Conservation (phyloP, 2,888 invertebrate genomes). For the Shargacucullia verbasci region DNA sequence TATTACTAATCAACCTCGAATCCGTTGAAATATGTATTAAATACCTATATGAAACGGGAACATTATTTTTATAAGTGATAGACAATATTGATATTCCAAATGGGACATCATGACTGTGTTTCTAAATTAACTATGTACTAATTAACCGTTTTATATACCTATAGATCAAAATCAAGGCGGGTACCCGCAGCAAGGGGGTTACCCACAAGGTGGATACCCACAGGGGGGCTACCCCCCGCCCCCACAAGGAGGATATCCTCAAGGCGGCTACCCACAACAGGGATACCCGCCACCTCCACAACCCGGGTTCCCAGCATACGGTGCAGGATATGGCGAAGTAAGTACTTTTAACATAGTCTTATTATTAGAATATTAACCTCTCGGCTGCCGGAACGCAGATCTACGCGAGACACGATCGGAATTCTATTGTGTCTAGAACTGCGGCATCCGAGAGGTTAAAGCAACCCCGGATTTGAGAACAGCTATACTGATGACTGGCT, state of each 20-base stretch:
- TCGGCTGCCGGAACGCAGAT: too few relatives aligned
- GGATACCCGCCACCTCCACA: constrained; percentile 69
- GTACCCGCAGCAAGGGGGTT: constrained; percentile 71
- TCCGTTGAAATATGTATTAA: too few relatives aligned
- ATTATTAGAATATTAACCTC: too few relatives aligned
- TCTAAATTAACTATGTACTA: background rate
- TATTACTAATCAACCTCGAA: too few relatives aligned
- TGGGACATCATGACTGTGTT: constrained; percentile 15
- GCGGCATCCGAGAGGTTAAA: too few relatives aligned
- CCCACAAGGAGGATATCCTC: constrained; percentile 68
- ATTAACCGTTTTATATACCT: constrained; percentile 10
- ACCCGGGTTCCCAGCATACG: constrained; percentile 73
- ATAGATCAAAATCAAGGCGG: constrained; percentile 80
- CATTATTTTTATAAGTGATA: too few relatives aligned
- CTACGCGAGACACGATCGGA: too few relatives aligned
- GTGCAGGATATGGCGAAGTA: constrained; percentile 78
- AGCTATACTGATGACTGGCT: too few relatives aligned
- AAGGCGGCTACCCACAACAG: constrained; percentile 77
- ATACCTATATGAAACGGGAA: too few relatives aligned
- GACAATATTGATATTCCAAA: background rate
- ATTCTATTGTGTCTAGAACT: too few relatives aligned
- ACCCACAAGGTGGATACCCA: constrained; percentile 74
- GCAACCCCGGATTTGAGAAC: too few relatives aligned
- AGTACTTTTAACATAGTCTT: constrained; percentile 33
- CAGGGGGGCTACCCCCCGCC: constrained; percentile 78